Evolutionary conservation across 2,888 invertebrate species (phyloP).

Genomic region (Apocheima hispidaria): DNA sequence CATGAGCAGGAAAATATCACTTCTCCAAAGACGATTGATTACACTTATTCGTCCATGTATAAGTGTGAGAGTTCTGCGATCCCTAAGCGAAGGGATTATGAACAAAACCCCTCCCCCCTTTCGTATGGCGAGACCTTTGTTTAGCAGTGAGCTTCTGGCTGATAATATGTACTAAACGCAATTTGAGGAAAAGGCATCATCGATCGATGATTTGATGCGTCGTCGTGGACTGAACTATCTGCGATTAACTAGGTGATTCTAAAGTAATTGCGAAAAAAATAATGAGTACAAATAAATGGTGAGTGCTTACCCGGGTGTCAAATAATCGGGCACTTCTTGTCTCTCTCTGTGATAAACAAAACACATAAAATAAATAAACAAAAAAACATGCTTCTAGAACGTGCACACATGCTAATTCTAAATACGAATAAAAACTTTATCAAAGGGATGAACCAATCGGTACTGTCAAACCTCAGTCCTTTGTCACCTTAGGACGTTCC

Average conservation of each 20-base stretch:
- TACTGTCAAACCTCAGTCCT: neutral
- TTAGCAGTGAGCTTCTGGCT: too few species aligned
- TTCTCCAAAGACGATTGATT: too few species aligned
- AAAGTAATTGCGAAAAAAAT: neutral
- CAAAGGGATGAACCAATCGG: neutral
- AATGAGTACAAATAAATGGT: constrained; percentile 43
- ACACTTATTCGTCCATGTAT: too few species aligned
- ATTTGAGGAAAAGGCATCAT: too few species aligned
- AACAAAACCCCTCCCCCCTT: too few species aligned
- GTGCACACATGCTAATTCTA: constrained; percentile 34
- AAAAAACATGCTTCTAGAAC: constrained; percentile 46
- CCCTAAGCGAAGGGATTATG: too few species aligned
- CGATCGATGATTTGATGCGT: neutral
- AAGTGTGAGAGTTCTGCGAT: too few species aligned
- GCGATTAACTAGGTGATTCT: neutral
- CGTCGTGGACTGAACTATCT: neutral
- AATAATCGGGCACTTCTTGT: constrained; percentile 82
- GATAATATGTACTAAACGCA: too few species aligned
- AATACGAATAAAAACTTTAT: neutral
- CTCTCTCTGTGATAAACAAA: constrained; percentile 82
- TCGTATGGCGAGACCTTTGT: too few species aligned
- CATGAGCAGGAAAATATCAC: too few species aligned
- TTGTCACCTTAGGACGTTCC: too few species aligned
- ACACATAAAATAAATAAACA: constrained; percentile 63
- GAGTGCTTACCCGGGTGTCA: constrained; percentile 82